Evolutionary conservation across 2,113 vertebrate species (phyloP).

Genomic region (Rhinoptilus africanus): DNA sequence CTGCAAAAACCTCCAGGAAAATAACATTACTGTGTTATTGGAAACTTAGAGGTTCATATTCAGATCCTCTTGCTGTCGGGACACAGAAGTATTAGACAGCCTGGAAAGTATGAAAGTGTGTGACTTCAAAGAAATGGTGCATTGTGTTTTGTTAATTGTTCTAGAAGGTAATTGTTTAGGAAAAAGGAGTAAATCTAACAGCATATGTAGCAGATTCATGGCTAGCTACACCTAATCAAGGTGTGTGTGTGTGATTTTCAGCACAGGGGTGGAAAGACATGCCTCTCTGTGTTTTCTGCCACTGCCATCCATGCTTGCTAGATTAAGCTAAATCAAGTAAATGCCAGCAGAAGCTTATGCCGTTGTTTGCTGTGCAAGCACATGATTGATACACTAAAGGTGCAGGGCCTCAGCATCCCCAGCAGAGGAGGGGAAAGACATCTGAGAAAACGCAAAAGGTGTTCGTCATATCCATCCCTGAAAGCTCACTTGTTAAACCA

Average conservation of each 20-base stretch:
- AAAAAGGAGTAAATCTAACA: not conserved
- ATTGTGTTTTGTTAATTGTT: not conserved
- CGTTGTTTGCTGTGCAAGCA: not conserved
- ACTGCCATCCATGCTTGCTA: not conserved
- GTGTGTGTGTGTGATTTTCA: not conserved
- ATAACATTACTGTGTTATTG: not conserved
- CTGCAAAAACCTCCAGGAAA: not conserved
- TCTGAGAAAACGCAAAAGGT: not conserved
- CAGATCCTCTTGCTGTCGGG: not conserved
- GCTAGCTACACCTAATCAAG: not conserved
- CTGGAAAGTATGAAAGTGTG: not conserved
- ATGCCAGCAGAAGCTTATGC: not conserved
- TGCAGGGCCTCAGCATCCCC: no score
- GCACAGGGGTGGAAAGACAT: not conserved
- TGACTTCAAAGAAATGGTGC: not conserved
- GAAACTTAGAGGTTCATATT: not conserved
- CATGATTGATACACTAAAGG: not conserved
- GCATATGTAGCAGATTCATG: not conserved
- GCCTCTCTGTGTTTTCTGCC: not conserved
- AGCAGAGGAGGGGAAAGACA: not conserved
- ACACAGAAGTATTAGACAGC: not conserved
- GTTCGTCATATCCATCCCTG: not conserved
- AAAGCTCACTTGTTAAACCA: not conserved
- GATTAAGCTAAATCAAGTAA: not conserved
- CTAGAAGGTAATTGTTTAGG: not conserved